Conservation (phyloP, 2,888 invertebrate genomes). For the Lithodes maja region DNA sequence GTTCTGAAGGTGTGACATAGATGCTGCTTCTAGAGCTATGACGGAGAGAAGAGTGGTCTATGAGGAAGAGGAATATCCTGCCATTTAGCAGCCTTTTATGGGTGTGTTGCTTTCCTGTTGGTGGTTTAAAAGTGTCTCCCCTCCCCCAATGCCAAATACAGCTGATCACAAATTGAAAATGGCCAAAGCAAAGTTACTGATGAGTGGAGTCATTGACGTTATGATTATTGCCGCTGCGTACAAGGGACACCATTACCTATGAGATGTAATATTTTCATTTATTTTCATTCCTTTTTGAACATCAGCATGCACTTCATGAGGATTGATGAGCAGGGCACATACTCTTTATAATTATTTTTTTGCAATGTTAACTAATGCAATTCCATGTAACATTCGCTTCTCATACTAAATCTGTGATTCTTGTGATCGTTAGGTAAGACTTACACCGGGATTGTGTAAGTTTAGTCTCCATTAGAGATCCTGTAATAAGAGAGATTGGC, state of each 20-base stretch:
- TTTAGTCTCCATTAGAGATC: slow-evolving; percentile 26
- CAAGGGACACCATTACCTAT: not conserved
- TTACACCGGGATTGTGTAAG: slow-evolving; percentile 53
- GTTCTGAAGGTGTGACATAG: not conserved
- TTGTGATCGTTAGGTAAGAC: slow-evolving; percentile 69
- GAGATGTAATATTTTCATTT: not conserved
- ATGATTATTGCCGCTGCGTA: not conserved
- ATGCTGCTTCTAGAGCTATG: slow-evolving; percentile 5
- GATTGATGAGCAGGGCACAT: slow-evolving; percentile 46
- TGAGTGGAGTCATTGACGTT: not conserved
- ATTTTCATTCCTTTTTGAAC: slow-evolving; percentile 9
- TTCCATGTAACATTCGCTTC: slow-evolving; percentile 69
- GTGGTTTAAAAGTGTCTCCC: not conserved
- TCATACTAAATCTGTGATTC: slow-evolving; percentile 69
- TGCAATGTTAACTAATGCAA: slow-evolving; percentile 67
- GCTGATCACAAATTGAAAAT: not conserved
- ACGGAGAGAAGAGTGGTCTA: not conserved
- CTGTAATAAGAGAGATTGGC: no score
- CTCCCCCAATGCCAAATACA: slow-evolving; percentile 56
- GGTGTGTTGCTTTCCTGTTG: slow-evolving; percentile 31
- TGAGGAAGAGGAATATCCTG: slow-evolving; percentile 36
- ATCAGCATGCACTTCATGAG: slow-evolving; percentile 23
- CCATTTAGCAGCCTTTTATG: slow-evolving; percentile 56
- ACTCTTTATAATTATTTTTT: slow-evolving; percentile 53
- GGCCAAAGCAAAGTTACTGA: slow-evolving; percentile 5